Evolutionary conservation across 2,113 vertebrate species (phyloP), one percentile per base, ranked within the genome.

Genomic region (Polyodon spathula): DNA sequence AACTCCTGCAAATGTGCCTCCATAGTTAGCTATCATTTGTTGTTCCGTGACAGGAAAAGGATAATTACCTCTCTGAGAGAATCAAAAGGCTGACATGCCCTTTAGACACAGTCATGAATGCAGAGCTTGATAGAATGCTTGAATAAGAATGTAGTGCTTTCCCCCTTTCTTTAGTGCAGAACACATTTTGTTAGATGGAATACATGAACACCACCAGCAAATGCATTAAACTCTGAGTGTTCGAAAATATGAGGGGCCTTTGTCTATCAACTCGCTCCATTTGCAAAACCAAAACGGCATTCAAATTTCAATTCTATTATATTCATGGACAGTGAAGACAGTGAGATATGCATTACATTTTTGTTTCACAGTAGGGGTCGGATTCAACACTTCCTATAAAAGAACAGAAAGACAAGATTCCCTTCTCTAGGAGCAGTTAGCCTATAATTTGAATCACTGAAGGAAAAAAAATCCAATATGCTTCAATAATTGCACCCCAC

Each of bases 1-100:
- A 90, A 92, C 92, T 94, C 90, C 90, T 89, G 91, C 93, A 97
- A 95, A 94, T 91, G 93, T 90, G 88, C 90, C 90, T 93, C 90
- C 93, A 91, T 97, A 90, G 91, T 94, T 93, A 93, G 92, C 93
- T 92, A 97, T 97, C 91, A 97, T 97, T 97, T 97, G 93, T 97
- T 97, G 93, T 95, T 95, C 93, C 87, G 87, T 95, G 95, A 97
- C 96, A 98, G 96, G 96, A 98, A 98, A 97, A 96, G 95, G 93
- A 97, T 98, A 98, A 98, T 98, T 98, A 97, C 92, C 94, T 98
- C 96, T 95, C 92, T 90, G 88, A 90, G 90, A 89, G 93, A 95
- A 92, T 93, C 93, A 93, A 93, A 75, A 89, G 92, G 92, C 93
- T 97, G 94, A 96, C 93, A 95, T 96, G 95, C 92, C 96, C 94